phyloP scores from a whole-genome alignment of 1,140 invertebrate species.

The Meloidogyne exigua region DNA sequence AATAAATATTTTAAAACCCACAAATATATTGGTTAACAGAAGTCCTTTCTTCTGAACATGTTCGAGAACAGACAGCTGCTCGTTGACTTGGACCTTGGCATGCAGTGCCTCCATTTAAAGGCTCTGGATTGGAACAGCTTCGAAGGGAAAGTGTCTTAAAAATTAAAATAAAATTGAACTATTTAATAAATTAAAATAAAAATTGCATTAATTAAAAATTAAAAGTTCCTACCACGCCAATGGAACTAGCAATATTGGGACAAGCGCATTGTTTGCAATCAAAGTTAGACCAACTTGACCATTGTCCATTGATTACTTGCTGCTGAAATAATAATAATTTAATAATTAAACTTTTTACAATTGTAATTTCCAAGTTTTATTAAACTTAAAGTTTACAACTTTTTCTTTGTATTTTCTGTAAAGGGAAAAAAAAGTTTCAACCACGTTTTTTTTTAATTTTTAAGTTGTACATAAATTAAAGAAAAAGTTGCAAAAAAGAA shows the following conservation, averaged over 20 bases:
- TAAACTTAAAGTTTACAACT: neutral
- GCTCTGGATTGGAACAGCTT: constrained; percentile 53
- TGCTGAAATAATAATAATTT: constrained; percentile 32
- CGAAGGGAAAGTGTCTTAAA: constrained; percentile 11
- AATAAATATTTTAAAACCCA: constrained; percentile 15
- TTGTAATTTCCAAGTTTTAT: neutral
- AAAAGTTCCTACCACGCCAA: constrained; percentile 45
- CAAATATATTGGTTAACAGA: constrained; percentile 53
- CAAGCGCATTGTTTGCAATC: constrained; percentile 53
- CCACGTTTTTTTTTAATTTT: neutral
- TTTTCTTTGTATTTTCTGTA: neutral
- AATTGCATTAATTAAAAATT: no score
- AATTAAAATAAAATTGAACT: neutral
- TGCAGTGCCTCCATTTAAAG: constrained; percentile 58
- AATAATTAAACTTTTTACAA: neutral
- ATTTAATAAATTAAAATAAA: neutral
- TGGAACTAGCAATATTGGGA: constrained; percentile 44
- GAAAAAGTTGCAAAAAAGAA: constrained; percentile 10
- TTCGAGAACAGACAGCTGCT: constrained; percentile 54
- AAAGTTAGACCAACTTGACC: constrained; percentile 53
- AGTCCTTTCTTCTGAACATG: constrained; percentile 41
- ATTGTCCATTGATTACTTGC: constrained; percentile 53
- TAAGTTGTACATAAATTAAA: neutral
- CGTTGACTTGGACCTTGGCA: constrained; percentile 51
- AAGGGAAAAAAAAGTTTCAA: neutral